phyloP scores from a whole-genome alignment of 2,888 invertebrate genomes.

The Acrobasis suavella region DNA sequence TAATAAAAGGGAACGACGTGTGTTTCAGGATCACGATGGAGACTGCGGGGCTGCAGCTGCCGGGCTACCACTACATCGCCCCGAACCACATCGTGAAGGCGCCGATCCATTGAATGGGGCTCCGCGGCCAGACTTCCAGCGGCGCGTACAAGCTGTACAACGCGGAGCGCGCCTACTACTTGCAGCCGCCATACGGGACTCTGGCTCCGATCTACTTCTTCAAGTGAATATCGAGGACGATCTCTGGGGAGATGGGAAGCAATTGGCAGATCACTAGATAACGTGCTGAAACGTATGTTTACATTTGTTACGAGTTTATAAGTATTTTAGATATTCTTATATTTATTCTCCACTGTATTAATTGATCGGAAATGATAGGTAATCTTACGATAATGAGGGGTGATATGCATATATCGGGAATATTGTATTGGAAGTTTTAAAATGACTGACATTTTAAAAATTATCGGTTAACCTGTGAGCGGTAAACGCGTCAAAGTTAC shows the following conservation, averaged over 20 bases:
- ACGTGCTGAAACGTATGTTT: constrained; percentile 74
- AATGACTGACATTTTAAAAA: constrained; percentile 69
- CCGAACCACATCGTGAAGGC: constrained; percentile 96
- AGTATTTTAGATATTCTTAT: constrained; percentile 88
- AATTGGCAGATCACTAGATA: constrained; percentile 61
- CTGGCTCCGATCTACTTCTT: constrained; percentile 73
- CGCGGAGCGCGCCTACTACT: constrained; percentile 45
- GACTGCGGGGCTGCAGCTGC: constrained; percentile 94
- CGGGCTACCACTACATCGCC: constrained; percentile 95
- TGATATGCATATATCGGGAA: constrained; percentile 44
- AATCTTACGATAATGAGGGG: constrained; percentile 40
- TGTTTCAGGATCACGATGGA: constrained; percentile 96
- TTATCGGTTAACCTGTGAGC: constrained; percentile 52
- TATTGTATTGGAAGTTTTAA: constrained; percentile 42
- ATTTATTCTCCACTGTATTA: constrained; percentile 84
- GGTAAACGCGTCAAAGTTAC: constrained; percentile 42
- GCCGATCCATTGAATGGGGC: constrained; percentile 90
- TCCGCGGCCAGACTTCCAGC: constrained; percentile 60
- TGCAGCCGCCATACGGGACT: constrained; percentile 60
- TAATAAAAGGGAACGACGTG: neutral
- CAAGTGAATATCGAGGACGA: constrained; percentile 64
- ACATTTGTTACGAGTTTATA: constrained; percentile 83
- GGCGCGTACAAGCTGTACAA: constrained; percentile 53
- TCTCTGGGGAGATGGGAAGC: constrained; percentile 56
- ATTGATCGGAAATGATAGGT: constrained; percentile 64